phyloP scores from a whole-genome alignment of 2,888 invertebrate genomes.

The Apodemia zela region DNA sequence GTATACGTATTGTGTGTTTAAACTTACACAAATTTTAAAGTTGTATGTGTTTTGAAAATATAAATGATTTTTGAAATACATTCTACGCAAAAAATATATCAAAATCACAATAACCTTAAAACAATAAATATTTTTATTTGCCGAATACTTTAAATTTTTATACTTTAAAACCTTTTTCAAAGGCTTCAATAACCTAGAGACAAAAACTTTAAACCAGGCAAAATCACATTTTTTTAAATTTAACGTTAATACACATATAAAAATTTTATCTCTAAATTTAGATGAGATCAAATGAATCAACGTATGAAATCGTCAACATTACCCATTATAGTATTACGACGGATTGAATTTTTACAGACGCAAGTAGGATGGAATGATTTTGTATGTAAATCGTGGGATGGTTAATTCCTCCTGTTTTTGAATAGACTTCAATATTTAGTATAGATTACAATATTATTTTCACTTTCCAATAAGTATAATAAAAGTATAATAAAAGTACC shows the following conservation, averaged over 20 bases:
- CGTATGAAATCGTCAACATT: too few species aligned
- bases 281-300: slow-evolving; percentile 2
- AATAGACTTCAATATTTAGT: too few species aligned
- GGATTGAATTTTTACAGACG: slow-evolving; percentile 11
- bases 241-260: slow-evolving; percentile 3
- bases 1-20: background rate
- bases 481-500: too few species aligned
- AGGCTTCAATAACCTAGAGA: background rate
- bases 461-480: too few species aligned
- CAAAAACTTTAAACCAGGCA: background rate
- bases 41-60: background rate
- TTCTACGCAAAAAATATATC: background rate
- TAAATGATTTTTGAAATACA: background rate
- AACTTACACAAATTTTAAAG: background rate
- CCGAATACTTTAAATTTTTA: background rate
- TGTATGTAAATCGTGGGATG: background rate
- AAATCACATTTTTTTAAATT: slow-evolving; percentile 9
- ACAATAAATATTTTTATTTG: background rate
- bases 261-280: slow-evolving; percentile 4
- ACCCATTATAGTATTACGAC: background rate
- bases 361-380: slow-evolving; percentile 16
- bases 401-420: background rate
- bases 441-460: too few species aligned
- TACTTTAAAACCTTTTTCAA: background rate
- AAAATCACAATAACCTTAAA: slow-evolving; percentile 4